A percentile compares a stretch with the other conserved stretches of the same genome.
Evolutionary conservation across 1,140 invertebrate species (phyloP).

Genomic region (Aphis gossypii): DNA sequence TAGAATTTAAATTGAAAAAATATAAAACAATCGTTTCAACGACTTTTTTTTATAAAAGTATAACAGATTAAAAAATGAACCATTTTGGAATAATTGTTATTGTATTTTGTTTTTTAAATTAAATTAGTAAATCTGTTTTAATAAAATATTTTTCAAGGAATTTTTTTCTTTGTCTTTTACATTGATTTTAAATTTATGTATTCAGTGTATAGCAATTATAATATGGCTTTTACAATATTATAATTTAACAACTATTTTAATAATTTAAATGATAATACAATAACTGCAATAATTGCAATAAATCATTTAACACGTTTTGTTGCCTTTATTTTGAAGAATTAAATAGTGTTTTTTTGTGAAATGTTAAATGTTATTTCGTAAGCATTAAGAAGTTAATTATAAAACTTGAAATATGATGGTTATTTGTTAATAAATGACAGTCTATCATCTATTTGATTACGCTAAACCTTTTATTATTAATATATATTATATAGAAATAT

Average conservation of each 20-base stretch:
- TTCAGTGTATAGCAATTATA: neutral
- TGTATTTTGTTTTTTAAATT: constrained; percentile 31
- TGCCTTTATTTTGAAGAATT: neutral
- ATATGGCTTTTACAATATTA: neutral
- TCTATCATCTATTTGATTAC: neutral
- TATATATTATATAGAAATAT: constrained; percentile 31
- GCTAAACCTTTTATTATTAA: neutral
- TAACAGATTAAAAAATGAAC: constrained; percentile 26
- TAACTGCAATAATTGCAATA: neutral
- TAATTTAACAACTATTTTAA: neutral
- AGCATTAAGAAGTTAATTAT: neutral
- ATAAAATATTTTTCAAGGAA: constrained; percentile 1
- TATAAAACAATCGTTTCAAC: constrained; percentile 31
- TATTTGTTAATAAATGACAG: neutral
- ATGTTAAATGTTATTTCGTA: neutral
- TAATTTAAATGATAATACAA: neutral
- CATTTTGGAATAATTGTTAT: constrained; percentile 30
- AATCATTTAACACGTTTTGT: neutral
- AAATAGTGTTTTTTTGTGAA: neutral
- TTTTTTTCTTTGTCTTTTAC: neutral
- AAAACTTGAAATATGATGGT: neutral
- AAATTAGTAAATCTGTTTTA: constrained; percentile 29
- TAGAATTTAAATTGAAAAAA: constrained; percentile 47
- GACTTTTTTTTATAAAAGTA: constrained; percentile 5
- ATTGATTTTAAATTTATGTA: neutral